These are phyloP conservation scores for Phengaris arion DNA, from an alignment of 2,888 invertebrate species.

Conservation along the genomic window DNA sequence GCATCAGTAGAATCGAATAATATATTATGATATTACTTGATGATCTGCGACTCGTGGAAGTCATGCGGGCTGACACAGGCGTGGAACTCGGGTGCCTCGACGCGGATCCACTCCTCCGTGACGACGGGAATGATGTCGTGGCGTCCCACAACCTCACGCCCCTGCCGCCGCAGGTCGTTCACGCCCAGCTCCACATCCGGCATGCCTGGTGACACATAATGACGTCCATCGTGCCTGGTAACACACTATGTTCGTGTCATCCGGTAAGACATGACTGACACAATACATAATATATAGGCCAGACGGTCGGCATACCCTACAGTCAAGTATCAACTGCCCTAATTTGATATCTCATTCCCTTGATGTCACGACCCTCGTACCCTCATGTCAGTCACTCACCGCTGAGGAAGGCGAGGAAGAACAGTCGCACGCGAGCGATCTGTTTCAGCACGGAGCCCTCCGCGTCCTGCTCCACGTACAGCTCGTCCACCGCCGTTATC, in stretches of 20 bases:
- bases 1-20: background rate
- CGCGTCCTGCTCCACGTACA: conserved; percentile 92
- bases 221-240: background rate
- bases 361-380: too few relatives aligned
- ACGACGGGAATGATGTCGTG: conserved; percentile 99
- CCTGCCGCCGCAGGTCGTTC: conserved; percentile 98
- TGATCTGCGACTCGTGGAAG: conserved; percentile 90
- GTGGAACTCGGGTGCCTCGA: conserved; percentile 97
- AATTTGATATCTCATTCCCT: too few relatives aligned
- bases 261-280: too few relatives aligned
- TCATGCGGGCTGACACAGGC: conserved; percentile 94
- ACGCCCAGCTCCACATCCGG: conserved; percentile 98
- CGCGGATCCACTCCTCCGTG: conserved; percentile 99
- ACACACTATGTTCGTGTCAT: too few relatives aligned
- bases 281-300: too few relatives aligned
- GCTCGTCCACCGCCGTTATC: conserved; percentile 94
- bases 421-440: conserved; percentile 95
- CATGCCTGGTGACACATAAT: conserved; percentile 83
- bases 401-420: conserved; percentile 97
- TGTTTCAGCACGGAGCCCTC: conserved; percentile 92
- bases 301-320: too few relatives aligned
- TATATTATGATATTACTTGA: conserved; percentile 80
- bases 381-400: conserved; percentile 67
- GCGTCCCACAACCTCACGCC: conserved; percentile 98
- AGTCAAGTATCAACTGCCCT: too few relatives aligned